phyloP scores from a whole-genome alignment of 2,113 vertebrate genomes.

The Chionomys nivalis region DNA sequence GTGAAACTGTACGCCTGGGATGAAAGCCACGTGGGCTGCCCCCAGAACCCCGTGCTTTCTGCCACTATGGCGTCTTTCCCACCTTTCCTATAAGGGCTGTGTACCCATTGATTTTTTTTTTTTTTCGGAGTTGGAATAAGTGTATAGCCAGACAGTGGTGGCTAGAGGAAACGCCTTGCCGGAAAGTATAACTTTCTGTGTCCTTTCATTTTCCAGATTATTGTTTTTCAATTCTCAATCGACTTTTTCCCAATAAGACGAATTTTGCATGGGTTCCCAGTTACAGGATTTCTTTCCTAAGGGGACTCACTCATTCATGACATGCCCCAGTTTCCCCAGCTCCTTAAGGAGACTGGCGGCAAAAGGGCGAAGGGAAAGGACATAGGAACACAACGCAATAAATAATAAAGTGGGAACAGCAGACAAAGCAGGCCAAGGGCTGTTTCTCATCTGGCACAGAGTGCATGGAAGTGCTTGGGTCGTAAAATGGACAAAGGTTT shows the following conservation, averaged over 20 bases:
- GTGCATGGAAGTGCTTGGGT: slow-evolving; percentile 81
- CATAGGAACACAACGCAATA: neutral
- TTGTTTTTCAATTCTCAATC: slow-evolving; percentile 30
- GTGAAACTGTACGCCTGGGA: neutral
- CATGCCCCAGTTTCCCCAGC: neutral
- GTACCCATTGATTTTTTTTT: neutral
- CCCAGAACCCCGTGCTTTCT: neutral
- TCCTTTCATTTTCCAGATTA: neutral
- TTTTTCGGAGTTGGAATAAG: neutral
- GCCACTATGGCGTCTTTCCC: neutral
- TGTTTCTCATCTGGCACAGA: slow-evolving; percentile 45
- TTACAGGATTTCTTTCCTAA: neutral
- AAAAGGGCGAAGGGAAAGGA: neutral
- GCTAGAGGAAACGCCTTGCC: neutral
- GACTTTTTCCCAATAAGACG: neutral
- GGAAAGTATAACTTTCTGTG: neutral
- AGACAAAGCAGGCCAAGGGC: neutral
- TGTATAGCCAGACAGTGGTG: neutral
- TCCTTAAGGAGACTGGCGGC: neutral
- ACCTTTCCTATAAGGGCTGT: neutral
- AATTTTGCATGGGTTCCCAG: neutral
- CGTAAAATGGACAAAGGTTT: slow-evolving; percentile 82
- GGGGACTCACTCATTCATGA: neutral
- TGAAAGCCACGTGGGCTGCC: neutral
- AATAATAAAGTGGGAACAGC: slow-evolving; percentile 3